Evolutionary conservation across 1,140 invertebrate genomes (phyloP), one percentile per base, ranked within the genome.

Genomic region (Streblospio benedicti): DNA sequence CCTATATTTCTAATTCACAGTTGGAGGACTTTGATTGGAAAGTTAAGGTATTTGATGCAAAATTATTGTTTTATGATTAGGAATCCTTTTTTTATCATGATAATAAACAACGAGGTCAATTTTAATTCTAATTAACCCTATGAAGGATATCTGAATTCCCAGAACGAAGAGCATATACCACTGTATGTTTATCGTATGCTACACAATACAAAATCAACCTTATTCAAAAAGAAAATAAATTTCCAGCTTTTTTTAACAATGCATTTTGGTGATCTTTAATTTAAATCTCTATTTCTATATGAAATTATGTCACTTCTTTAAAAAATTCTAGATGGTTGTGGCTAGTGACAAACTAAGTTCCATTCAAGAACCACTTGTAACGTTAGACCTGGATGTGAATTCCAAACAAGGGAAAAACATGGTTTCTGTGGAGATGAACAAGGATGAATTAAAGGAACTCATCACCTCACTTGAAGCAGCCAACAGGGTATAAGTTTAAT

Each of bases 21-120:
- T 51, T 75, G 9, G 58, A 54, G 18, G 71, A 75, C 59, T 75
- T 75, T 69, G 73, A 75, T 57, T 75, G 73, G 73, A 65, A 73
- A 60, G 55, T 75, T 18, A 72, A 73, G 65, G 73, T 73, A 57
- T 44, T 55, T 33, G n/a, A 43, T 28, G 18, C 23, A 41, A 41
- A 12, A 12, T 41, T 12, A 41, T 41, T 4, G n/a, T 47, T 25
- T n/a, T 47, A 4, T 5, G 50, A 23, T 9, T 49, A 14, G 9
- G 45, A 23, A 23, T 12, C 9, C 14, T 49, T 49, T 23, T 23
- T 52, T 25, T 5, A 9, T n/a, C 20, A n/a, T n/a, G n/a, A n/a
- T n/a, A n/a, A n/a, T n/a, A n/a, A n/a, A n/a, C n/a, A n/a, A n/a
- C n/a, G n/a, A n/a, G n/a, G n/a, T n/a, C n/a, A n/a, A n/a, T n/a